A percentile compares a stretch with the other conserved stretches of the same genome.
These are phyloP conservation scores for Nothoprocta perdicaria DNA, from an alignment of 2,113 vertebrate species.

Conservation along the genomic window DNA sequence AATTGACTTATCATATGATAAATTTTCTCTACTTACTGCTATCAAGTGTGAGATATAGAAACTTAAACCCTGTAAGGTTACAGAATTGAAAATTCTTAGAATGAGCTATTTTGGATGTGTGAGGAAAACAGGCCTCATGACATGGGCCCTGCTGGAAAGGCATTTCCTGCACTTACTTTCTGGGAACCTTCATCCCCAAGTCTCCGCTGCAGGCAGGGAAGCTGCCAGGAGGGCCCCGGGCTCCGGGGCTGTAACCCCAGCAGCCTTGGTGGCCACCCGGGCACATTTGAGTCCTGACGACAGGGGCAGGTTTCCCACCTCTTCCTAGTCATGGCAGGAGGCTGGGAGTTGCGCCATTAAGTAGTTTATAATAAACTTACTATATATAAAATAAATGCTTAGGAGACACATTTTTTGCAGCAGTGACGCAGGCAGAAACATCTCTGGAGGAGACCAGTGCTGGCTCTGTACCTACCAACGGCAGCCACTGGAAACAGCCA, in stretches of 20 bases:
- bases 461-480: background rate
- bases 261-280: background rate
- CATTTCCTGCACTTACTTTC: background rate
- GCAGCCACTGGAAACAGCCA: background rate
- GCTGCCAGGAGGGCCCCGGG: background rate
- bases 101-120: background rate
- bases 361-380: no score
- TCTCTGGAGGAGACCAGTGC: background rate
- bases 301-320: background rate
- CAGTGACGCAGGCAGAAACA: background rate
- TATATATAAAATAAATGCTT: background rate
- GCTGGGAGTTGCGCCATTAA: background rate
- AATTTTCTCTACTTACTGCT: slow-evolving; percentile 36
- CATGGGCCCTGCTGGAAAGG: background rate
- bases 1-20: background rate
- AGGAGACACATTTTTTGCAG: background rate
- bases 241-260: background rate
- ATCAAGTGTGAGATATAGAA: background rate
- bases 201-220: background rate
- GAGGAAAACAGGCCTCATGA: background rate
- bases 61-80: background rate
- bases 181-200: background rate
- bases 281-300: background rate
- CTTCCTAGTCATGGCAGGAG: background rate
- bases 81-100: slow-evolving; percentile 1